Base-by-base conservation (phyloP, 2,797 vertebrate species). In the Glyptemys insculpta region DNA sequence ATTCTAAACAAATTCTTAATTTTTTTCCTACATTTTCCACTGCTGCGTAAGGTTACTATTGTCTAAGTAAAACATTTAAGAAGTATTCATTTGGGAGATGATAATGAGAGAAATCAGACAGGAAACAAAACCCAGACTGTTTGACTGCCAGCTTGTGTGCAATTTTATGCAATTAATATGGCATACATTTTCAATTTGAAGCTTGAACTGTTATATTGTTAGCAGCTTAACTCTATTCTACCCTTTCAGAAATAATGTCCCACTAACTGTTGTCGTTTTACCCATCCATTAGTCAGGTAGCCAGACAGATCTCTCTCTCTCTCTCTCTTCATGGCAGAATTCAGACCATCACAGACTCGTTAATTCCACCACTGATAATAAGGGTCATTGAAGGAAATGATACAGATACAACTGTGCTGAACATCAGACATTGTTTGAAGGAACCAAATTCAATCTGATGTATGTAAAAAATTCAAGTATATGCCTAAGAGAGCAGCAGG, bases 391-490 rank as follows among this genome's bases (percentile, higher is more conserved):
- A 98, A 97, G 85, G 97, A 92, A 89, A 95, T 95, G 95, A 96
- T 97, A 97, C 84, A 94, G 95, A 95, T 97, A 95, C 92, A 96
- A 92, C 96, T 95, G 79, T 97, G 98, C 89, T 96, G 96, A 98
- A 98, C 95, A 95, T 98, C 96, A 97, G 97, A 98, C 82, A 94
- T 86, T 97, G 96, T 97, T 96, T 98, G 96, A 98, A 97, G 97
- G 95, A 97, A 88, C 88, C 81, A 96, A 96, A 97, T 97, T 98
- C 95, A 91, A 65, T 97, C 97, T 97, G 97, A 97, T 98, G 95
- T 97, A 96, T 97, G 97, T 98, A 96, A 97, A 97, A 98, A 98
- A 96, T 97, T 98, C 95, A 98, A 98, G 91, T 85, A 86, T 95
- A 59, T 91, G 86, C 96, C 97, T 98, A 96, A 97, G 97, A 98